Evolutionary conservation across 2,888 invertebrate genomes (phyloP).

Genomic region (Eustalomyia histrio): DNA sequence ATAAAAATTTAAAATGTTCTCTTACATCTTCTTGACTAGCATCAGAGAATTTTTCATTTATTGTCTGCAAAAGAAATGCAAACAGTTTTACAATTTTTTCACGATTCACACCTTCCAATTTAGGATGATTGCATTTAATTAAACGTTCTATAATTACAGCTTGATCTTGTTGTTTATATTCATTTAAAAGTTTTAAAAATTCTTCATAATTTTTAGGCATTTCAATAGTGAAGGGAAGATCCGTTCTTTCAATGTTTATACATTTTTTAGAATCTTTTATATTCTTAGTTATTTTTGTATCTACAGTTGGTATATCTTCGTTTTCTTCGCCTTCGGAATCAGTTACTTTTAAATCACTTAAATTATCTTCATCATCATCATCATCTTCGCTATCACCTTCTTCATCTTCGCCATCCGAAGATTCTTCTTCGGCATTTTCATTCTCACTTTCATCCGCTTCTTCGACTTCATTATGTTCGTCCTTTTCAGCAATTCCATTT

Average conservation of each 20-base stretch:
- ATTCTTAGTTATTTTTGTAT: slow-evolving; percentile 8
- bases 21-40: slow-evolving; percentile 78
- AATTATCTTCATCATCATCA: slow-evolving; percentile 77
- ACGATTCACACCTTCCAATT: slow-evolving; percentile 88
- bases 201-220: slow-evolving; percentile 84
- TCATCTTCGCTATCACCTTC: slow-evolving; percentile 78
- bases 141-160: slow-evolving; percentile 87
- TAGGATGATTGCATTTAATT: slow-evolving; percentile 93
- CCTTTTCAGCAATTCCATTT: slow-evolving; percentile 70
- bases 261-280: slow-evolving; percentile 22
- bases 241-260: slow-evolving; percentile 76
- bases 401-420: slow-evolving; percentile 71
- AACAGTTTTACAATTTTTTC: slow-evolving; percentile 87
- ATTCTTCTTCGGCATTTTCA: slow-evolving; percentile 68
- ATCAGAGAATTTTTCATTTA: slow-evolving; percentile 84
- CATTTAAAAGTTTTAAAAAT: slow-evolving; percentile 83
- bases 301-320: slow-evolving; percentile 12
- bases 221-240: slow-evolving; percentile 82
- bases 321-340: slow-evolving; percentile 74
- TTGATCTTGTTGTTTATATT: slow-evolving; percentile 84
- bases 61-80: slow-evolving; percentile 87
- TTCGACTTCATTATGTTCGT: slow-evolving; percentile 67
- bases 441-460: slow-evolving; percentile 56
- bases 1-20: slow-evolving; percentile 82
- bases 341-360: slow-evolving; percentile 75